Evolutionary conservation across 2,888 invertebrate genomes (phyloP).

Genomic region (Mactromeris polynyma): DNA sequence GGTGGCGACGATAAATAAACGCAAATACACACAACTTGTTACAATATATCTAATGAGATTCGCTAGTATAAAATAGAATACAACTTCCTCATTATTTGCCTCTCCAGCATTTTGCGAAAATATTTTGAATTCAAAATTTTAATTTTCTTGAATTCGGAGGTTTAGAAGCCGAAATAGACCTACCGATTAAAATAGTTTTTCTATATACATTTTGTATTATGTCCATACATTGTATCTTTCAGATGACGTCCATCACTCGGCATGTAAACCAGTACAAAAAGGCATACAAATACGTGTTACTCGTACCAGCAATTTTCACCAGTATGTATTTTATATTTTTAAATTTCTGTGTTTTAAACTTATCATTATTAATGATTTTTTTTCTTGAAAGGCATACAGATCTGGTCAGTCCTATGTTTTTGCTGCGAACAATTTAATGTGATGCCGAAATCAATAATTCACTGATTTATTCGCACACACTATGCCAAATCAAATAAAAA

Average conservation of each 20-base stretch:
- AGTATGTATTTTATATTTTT: neutral
- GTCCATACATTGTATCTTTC: neutral
- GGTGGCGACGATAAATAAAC: too few species aligned
- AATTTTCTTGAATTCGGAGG: too few species aligned
- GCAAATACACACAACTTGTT: too few species aligned
- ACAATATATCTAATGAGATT: too few species aligned
- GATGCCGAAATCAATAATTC: neutral
- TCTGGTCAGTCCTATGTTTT: neutral
- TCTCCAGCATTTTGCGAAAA: too few species aligned
- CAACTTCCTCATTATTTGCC: too few species aligned
- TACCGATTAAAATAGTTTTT: too few species aligned
- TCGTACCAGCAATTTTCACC: neutral
- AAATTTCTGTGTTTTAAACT: neutral
- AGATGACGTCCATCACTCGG: neutral
- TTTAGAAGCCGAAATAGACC: too few species aligned
- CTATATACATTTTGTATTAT: too few species aligned
- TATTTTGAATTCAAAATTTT: too few species aligned
- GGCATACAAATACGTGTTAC: neutral
- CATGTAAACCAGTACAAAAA: neutral
- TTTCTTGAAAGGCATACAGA: too few species aligned
- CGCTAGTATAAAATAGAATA: too few species aligned
- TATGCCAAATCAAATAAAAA: neutral
- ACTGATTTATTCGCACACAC: neutral
- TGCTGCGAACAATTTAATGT: neutral
- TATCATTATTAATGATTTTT: neutral